phyloP scores from a whole-genome alignment of 2,113 vertebrate species.

The Perca fluviatilis region DNA sequence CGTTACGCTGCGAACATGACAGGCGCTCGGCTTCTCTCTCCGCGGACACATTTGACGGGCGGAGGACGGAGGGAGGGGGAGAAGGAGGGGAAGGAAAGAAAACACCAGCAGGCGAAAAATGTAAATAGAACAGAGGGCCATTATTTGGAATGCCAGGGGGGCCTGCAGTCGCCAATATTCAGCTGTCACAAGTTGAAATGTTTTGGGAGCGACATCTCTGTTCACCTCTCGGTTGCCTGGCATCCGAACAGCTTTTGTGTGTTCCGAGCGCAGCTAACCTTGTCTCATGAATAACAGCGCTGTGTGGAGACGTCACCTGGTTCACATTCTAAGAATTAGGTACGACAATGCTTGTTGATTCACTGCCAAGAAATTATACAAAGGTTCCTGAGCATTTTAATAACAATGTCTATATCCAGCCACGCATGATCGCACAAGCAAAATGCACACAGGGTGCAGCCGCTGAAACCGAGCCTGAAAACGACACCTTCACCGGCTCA shows the following conservation, averaged over 20 bases:
- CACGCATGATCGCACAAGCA: slow-evolving; percentile 32
- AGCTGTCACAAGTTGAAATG: slow-evolving; percentile 68
- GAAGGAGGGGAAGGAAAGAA: slow-evolving; percentile 28
- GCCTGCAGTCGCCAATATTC: slow-evolving; percentile 44
- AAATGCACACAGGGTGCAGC: slow-evolving; percentile 10
- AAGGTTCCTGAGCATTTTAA: slow-evolving; percentile 50
- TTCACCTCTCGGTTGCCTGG: slow-evolving; percentile 41
- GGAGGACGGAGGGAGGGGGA: slow-evolving; percentile 35
- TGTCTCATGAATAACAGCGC: slow-evolving; percentile 46
- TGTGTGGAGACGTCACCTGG: slow-evolving; percentile 21
- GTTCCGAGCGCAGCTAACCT: slow-evolving; percentile 14
- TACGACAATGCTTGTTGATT: slow-evolving; percentile 36
- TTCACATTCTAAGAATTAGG: slow-evolving; percentile 42
- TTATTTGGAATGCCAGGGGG: slow-evolving; percentile 60
- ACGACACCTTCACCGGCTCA: slow-evolving; percentile 22
- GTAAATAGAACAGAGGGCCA: slow-evolving; percentile 57
- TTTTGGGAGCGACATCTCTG: slow-evolving; percentile 53
- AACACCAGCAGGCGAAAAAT: slow-evolving; percentile 50
- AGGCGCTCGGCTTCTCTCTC: slow-evolving; percentile 65
- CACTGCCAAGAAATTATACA: slow-evolving; percentile 48
- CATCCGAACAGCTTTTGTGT: slow-evolving; percentile 34
- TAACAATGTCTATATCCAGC: slow-evolving; percentile 43
- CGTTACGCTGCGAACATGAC: slow-evolving; percentile 79
- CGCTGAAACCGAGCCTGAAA: slow-evolving; percentile 32
- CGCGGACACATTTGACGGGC: slow-evolving; percentile 56